phyloP scores from a whole-genome alignment of 1,140 invertebrate genomes.

The Drosophila leontia region DNA sequence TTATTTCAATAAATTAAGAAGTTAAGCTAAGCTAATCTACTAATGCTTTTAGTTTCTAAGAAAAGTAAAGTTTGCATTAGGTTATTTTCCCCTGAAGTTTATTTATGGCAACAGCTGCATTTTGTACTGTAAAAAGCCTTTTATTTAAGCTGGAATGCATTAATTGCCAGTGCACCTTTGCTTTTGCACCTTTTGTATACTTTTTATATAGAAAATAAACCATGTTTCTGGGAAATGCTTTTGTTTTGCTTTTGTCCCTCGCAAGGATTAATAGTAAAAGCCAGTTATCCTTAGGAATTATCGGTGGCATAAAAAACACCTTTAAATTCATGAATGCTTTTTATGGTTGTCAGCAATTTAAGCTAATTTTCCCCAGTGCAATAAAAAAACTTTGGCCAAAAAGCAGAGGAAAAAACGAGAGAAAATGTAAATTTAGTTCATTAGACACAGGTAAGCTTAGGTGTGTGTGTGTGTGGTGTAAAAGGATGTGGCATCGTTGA shows the following conservation, averaged over 20 bases:
- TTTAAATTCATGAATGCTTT: not conserved
- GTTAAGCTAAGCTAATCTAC: not conserved
- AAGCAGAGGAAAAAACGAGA: conserved; percentile 13
- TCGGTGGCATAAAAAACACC: not conserved
- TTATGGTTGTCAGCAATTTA: conserved; percentile 5
- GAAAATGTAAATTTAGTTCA: conserved; percentile 72
- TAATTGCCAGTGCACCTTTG: not conserved
- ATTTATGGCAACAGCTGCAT: conserved; percentile 1
- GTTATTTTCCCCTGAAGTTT: not conserved
- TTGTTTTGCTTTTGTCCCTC: not conserved
- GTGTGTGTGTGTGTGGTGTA: conserved; percentile 8
- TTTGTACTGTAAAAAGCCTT: not conserved
- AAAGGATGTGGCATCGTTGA: conserved; percentile 32
- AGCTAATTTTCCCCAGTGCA: not conserved
- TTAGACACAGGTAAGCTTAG: conserved; percentile 53
- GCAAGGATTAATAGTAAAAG: not conserved
- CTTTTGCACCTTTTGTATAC: not conserved
- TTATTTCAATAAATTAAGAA: not conserved
- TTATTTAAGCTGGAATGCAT: not conserved
- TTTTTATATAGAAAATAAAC: not conserved
- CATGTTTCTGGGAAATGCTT: not conserved
- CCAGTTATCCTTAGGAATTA: not conserved
- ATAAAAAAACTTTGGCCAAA: not conserved
- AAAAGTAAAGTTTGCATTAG: not conserved
- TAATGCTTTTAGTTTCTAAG: not conserved